Conservation (phyloP, 1,140 invertebrate species). For the Eriocheir sinensis region DNA sequence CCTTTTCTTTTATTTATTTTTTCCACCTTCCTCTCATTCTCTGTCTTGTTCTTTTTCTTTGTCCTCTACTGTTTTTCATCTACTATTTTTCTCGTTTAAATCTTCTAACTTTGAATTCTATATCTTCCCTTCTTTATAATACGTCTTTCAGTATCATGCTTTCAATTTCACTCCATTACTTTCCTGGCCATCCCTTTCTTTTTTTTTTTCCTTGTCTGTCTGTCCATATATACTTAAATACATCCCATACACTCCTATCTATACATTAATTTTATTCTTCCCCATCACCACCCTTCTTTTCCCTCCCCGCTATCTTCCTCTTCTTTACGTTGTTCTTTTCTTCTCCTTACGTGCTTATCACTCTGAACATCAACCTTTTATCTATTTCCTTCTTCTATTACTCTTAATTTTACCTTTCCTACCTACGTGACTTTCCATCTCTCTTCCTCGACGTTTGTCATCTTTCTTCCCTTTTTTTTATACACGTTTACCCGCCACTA, state of each 20-base stretch:
- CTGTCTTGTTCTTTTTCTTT: not conserved
- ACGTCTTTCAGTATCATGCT: no score
- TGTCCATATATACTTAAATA: no score
- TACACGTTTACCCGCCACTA: not conserved
- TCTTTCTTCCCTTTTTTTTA: not conserved
- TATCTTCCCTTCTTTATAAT: no score
- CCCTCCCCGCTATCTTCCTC: not conserved
- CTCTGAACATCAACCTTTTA: not conserved
- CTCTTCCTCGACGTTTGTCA: not conserved
- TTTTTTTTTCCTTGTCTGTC: no score
- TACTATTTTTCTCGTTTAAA: no score
- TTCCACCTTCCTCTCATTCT: not conserved
- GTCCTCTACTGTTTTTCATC: not conserved
- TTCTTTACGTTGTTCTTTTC: not conserved
- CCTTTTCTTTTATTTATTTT: not conserved
- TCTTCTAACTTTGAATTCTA: no score
- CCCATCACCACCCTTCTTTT: not conserved
- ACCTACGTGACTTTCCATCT: not conserved
- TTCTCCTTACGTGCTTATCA: not conserved
- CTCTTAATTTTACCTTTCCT: not conserved
- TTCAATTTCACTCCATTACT: no score
- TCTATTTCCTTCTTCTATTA: not conserved
- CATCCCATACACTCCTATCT: no score
- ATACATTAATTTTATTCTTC: no score
- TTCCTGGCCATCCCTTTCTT: no score